A percentile compares a stretch with the other conserved stretches of the same genome.
phyloP scores from a whole-genome alignment of 2,113 vertebrate species.

The Diadophis punctatus region DNA sequence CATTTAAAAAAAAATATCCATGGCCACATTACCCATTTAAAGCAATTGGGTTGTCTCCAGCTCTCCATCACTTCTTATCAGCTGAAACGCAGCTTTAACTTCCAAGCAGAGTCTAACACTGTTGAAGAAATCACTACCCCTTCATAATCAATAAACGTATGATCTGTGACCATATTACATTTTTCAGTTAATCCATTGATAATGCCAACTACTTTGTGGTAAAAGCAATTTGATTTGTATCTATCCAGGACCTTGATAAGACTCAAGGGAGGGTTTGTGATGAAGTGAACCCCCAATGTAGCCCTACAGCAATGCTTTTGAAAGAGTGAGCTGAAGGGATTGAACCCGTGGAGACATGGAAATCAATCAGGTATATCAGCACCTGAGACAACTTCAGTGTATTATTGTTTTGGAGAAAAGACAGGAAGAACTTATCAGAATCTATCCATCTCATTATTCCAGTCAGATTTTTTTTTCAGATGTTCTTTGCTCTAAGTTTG shows the following conservation, averaged over 20 bases:
- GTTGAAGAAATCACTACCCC: neutral
- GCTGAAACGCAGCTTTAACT: neutral
- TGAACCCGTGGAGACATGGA: neutral
- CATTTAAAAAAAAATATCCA: neutral
- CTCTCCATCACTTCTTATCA: neutral
- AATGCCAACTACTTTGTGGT: neutral
- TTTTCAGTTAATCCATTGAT: neutral
- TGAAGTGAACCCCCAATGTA: neutral
- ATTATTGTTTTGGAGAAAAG: neutral
- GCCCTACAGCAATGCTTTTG: neutral
- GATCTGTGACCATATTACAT: neutral
- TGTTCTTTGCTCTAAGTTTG: neutral
- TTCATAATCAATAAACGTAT: rapidly evolving
- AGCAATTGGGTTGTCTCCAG: neutral
- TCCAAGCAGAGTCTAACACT: neutral
- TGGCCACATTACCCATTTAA: neutral
- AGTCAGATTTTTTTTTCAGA: too few species aligned
- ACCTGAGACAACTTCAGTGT: neutral
- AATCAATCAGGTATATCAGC: neutral
- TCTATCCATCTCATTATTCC: neutral
- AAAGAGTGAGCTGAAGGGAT: neutral
- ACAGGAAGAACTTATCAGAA: neutral
- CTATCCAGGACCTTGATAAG: neutral
- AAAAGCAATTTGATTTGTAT: neutral
- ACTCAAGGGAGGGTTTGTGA: neutral